Percentiles rank a stretch among this genome's conserved stretches.
Evolutionary conservation across 2,113 vertebrate genomes (phyloP).

Genomic region (Dermatemys mawii): DNA sequence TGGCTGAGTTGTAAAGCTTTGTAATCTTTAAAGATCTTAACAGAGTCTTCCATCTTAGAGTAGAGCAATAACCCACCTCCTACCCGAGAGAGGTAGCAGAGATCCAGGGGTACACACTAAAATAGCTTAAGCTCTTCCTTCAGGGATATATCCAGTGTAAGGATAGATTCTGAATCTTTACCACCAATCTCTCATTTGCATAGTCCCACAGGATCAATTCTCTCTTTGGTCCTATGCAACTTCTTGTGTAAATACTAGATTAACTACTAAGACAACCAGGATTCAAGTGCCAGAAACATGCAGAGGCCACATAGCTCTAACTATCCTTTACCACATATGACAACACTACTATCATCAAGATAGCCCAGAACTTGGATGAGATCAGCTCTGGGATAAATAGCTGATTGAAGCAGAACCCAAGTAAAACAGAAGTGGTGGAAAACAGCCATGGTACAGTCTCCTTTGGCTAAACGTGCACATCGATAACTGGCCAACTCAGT

Average conservation of each 20-base stretch:
- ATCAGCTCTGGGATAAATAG: neutral
- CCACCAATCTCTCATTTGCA: neutral
- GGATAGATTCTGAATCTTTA: neutral
- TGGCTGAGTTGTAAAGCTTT: neutral
- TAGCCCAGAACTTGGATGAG: neutral
- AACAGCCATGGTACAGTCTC: neutral
- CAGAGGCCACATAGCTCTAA: neutral
- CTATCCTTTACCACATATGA: neutral
- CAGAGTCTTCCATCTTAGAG: neutral
- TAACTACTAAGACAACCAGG: neutral
- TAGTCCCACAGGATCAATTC: neutral
- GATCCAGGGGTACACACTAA: neutral
- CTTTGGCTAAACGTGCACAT: neutral
- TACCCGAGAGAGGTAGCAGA: neutral
- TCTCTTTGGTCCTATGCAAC: neutral
- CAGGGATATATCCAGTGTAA: neutral
- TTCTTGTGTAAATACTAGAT: neutral
- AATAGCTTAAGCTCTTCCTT: neutral
- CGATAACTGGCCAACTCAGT: rapidly evolving
- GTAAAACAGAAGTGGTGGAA: neutral
- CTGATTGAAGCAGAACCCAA: neutral
- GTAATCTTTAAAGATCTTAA: neutral
- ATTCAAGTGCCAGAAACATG: neutral
- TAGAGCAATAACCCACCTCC: neutral
- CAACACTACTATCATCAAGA: neutral